Conservation (phyloP, 1,140 invertebrate species). For the Diuraphis noxia region DNA sequence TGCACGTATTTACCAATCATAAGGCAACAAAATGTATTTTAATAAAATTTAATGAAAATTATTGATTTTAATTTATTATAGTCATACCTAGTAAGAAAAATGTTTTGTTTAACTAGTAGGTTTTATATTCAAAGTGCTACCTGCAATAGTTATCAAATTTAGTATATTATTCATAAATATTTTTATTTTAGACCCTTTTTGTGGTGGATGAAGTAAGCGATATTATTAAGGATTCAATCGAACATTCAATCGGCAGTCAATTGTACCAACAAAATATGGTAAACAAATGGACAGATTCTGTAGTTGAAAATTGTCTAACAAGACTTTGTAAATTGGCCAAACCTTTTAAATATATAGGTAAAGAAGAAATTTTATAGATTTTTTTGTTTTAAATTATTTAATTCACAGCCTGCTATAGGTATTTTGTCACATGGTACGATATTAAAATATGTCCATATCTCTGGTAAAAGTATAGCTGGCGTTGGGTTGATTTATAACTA, state of each 20-base stretch:
- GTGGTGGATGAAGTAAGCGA: conserved; percentile 98
- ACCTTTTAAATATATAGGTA: conserved; percentile 96
- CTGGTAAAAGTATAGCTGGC: too few species aligned
- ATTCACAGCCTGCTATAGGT: too few species aligned
- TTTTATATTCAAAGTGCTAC: not conserved
- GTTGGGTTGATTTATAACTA: not conserved
- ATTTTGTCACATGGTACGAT: too few species aligned
- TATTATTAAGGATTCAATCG: conserved; percentile 98
- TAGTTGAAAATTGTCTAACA: conserved; percentile 90
- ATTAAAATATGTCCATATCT: too few species aligned
- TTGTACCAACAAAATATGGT: conserved; percentile 95
- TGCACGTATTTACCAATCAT: too few species aligned
- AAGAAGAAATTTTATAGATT: conserved; percentile 30
- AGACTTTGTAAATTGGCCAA: conserved; percentile 93
- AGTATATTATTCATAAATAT: not conserved
- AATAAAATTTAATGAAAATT: too few species aligned
- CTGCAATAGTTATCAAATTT: not conserved
- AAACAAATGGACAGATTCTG: conserved; percentile 93
- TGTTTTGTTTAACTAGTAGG: not conserved
- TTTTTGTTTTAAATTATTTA: not conserved
- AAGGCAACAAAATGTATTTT: too few species aligned
- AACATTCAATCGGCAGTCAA: conserved; percentile 93
- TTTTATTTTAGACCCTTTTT: conserved; percentile 81
- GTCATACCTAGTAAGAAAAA: too few species aligned
- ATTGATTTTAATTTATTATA: too few species aligned